Evolutionary conservation across 2,888 invertebrate genomes (phyloP).

Genomic region (Lasioglossum leucozonium): DNA sequence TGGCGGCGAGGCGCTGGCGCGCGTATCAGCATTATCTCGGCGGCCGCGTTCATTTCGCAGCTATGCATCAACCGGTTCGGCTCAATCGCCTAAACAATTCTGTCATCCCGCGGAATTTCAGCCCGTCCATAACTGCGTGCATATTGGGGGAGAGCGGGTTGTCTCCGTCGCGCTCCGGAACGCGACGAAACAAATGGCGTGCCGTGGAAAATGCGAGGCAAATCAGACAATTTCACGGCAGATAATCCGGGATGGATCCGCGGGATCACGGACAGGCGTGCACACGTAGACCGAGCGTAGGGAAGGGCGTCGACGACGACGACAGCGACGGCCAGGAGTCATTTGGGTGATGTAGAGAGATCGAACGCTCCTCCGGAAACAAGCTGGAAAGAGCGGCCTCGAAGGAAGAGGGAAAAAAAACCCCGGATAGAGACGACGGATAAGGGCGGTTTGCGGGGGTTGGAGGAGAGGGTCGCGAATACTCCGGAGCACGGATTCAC

Average conservation of each 20-base stretch:
- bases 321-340: constrained; percentile 59
- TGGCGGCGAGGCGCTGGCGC: neutral
- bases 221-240: constrained; percentile 81
- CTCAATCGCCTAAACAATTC: constrained; percentile 59
- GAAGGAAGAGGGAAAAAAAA: neutral
- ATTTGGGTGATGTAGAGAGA: constrained; percentile 70
- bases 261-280: constrained; percentile 27
- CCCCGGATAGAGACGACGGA: constrained; percentile 5
- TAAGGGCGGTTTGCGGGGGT: neutral
- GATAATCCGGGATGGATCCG: constrained; percentile 69
- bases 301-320: constrained; percentile 23
- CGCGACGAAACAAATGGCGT: constrained; percentile 73
- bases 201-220: constrained; percentile 76
- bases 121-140: constrained; percentile 55
- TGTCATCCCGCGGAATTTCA: constrained; percentile 56
- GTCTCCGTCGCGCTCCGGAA: constrained; percentile 47
- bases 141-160: constrained; percentile 41
- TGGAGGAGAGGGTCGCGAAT: constrained; percentile 20
- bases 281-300: neutral
- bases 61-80: constrained; percentile 31
- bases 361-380: constrained; percentile 55
- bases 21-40: constrained; percentile 4
- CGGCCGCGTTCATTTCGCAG: constrained; percentile 29
- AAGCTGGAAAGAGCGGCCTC: neutral
- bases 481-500: constrained; percentile 76